Evolutionary conservation across 2,888 invertebrate genomes (phyloP).

Genomic region (Aleiodes testaceus): DNA sequence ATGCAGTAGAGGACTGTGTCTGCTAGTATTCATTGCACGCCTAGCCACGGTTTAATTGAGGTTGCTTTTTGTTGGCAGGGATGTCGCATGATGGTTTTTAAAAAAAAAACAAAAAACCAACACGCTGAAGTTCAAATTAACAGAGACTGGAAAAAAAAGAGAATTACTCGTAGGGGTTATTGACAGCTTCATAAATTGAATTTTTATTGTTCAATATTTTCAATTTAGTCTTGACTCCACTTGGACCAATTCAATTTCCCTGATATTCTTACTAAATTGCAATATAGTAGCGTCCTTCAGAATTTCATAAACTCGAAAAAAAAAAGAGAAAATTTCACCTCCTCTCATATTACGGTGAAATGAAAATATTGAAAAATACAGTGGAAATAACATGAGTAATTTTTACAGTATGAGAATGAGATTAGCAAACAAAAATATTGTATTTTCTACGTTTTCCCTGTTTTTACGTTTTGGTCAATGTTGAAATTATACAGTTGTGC

Average conservation of each 20-base stretch:
- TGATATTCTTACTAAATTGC: too few relatives aligned
- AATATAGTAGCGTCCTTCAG: too few relatives aligned
- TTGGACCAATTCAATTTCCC: too few relatives aligned
- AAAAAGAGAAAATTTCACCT: too few relatives aligned
- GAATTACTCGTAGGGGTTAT: not conserved
- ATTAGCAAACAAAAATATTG: not conserved
- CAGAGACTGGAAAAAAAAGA: not conserved
- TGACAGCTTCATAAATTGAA: too few relatives aligned
- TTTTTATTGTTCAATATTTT: too few relatives aligned
- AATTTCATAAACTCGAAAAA: not conserved
- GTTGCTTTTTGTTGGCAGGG: slow-evolving; percentile 3
- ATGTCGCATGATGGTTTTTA: not conserved
- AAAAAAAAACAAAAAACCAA: not conserved
- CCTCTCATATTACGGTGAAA: too few relatives aligned
- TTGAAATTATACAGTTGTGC: slow-evolving; percentile 43
- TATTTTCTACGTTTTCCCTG: not conserved
- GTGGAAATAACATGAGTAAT: not conserved
- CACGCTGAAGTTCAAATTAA: not conserved
- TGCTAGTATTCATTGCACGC: slow-evolving; percentile 26
- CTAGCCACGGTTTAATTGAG: slow-evolving; percentile 17
- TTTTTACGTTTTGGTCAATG: not conserved
- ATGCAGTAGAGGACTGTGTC: slow-evolving; percentile 2
- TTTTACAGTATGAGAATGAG: too few relatives aligned
- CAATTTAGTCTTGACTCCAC: too few relatives aligned
- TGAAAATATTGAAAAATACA: too few relatives aligned